These are phyloP conservation scores for Nasonia vitripennis DNA, from an alignment of 1,140 invertebrate species.

Conservation along the genomic window DNA sequence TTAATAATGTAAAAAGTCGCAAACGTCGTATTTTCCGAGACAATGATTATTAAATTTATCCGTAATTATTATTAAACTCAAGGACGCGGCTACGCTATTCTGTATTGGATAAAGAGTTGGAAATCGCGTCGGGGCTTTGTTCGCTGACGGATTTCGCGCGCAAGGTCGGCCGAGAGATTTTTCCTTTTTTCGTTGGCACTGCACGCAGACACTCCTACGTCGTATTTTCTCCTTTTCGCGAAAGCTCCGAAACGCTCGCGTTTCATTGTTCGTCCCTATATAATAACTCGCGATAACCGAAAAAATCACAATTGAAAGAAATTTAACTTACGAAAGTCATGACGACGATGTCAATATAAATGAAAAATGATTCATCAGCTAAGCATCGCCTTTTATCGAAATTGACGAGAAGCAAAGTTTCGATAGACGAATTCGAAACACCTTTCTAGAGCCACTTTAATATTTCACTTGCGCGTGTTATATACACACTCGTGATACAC, in stretches of 20 bases:
- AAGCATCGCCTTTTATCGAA: neutral
- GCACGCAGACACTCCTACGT: neutral
- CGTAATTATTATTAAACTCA: neutral
- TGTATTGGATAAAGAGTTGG: constrained; percentile 21
- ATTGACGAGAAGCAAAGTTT: neutral
- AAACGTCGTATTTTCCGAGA: too few species aligned
- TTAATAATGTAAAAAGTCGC: too few species aligned
- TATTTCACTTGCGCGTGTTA: too few species aligned
- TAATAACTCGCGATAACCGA: too few species aligned
- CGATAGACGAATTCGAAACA: neutral
- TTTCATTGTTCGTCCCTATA: too few species aligned
- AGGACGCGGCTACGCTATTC: neutral
- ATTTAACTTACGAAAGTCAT: too few species aligned
- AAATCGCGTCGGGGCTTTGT: constrained; percentile 3
- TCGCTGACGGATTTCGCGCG: constrained; percentile 26
- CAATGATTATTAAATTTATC: too few species aligned
- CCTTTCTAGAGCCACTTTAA: too few species aligned
- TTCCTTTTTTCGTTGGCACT: constrained; percentile 31
- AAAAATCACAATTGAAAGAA: too few species aligned
- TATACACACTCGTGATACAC: too few species aligned
- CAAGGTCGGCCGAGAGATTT: constrained; percentile 34
- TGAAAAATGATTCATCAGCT: neutral
- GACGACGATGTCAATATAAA: too few species aligned
- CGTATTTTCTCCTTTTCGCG: constrained; percentile 4
- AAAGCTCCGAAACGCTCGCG: too few species aligned